A percentile compares a stretch with the other conserved stretches of the same genome.
Conservation (phyloP, 2,888 invertebrate genomes). For the Perizoma affinitatum region DNA sequence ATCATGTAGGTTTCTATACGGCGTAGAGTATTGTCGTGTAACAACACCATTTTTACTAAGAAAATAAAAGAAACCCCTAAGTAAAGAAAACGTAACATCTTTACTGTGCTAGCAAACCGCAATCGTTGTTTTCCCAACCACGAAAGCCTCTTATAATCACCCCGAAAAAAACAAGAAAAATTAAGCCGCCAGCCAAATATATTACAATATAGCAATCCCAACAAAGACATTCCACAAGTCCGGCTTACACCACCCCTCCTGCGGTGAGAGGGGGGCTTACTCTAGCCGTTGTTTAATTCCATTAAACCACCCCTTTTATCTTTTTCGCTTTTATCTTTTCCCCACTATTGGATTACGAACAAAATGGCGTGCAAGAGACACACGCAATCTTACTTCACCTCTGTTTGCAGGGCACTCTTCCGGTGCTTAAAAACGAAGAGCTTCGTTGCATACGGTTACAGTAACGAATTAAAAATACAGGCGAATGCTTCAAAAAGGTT, state of each 20-base stretch:
- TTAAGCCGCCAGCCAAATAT: slow-evolving; percentile 56
- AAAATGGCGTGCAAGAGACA: slow-evolving; percentile 78
- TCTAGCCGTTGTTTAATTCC: slow-evolving; percentile 78
- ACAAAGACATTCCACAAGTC: slow-evolving; percentile 79
- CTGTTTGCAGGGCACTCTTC: slow-evolving; percentile 60
- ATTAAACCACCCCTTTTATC: slow-evolving; percentile 83
- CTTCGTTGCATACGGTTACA: slow-evolving; percentile 37
- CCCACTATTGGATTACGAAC: slow-evolving; percentile 80
- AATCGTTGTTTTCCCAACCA: slow-evolving; percentile 35
- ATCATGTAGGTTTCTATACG: background rate
- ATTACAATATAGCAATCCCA: slow-evolving; percentile 63
- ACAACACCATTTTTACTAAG: background rate
- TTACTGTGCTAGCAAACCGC: slow-evolving; percentile 25
- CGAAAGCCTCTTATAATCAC: slow-evolving; percentile 48
- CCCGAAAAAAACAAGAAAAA: slow-evolving; percentile 47
- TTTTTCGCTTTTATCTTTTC: slow-evolving; percentile 79
- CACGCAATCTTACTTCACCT: slow-evolving; percentile 73
- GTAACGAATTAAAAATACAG: slow-evolving; percentile 17
- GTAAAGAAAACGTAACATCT: slow-evolving; percentile 2
- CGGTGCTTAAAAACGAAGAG: slow-evolving; percentile 38
- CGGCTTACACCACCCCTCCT: slow-evolving; percentile 66
- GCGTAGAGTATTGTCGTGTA: background rate
- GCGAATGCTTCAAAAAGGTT: background rate
- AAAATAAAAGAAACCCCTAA: background rate
- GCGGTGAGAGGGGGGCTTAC: slow-evolving; percentile 38